Base-by-base conservation (phyloP, 2,113 vertebrate species). In the Heterotis niloticus region DNA sequence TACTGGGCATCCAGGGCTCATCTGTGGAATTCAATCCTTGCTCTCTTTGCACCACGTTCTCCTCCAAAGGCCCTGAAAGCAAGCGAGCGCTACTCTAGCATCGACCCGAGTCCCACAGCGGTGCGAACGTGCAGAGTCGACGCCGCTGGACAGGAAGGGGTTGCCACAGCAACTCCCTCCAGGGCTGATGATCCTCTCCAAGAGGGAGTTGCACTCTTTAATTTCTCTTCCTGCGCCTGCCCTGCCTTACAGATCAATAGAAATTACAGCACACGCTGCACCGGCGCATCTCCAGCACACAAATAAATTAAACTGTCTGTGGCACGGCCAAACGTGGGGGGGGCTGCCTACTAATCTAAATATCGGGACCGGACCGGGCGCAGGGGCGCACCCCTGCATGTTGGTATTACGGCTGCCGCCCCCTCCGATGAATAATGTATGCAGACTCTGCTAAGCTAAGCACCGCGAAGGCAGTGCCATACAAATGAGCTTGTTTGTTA, bases 341-440 rank as follows among this genome's bases (percentile, higher is more conserved):
- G 75, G 66, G 62, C 62, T 65, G 77, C 65, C 85, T 75, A 80
- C 79, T 82, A 84, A 84, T 86, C 82, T 82, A 78, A 83, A 81
- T n/a, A 87, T 17, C 76, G 78, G 34, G 74, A 72, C 44, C 34
- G 70, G 57, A 74, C 78, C 24, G 16, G 17, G 57, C 67, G 67
- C n/a, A 16, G 68, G 71, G 77, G 77, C 71, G 54, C 70, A 62
- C 60, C 68, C 59, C 56, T 68, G 56, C 78, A 62, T 64, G n/a
- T 54, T 73, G 52, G 51, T 34, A 72, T 79, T 72, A 79, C 23
- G 18, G 28, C 59, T 56, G 10, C 1, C 3, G 59, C 17, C 69
- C 10, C 76, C 64, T n/a, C 60, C 54, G 77, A 88, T 86, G 82
- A 88, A 87, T 86, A 87, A 88, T 88, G 85, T 83, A 85, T 83